Percentiles rank a stretch among this genome's conserved stretches.
Evolutionary conservation across 2,888 invertebrate genomes (phyloP).

Genomic region (Sussaba pulchella): DNA sequence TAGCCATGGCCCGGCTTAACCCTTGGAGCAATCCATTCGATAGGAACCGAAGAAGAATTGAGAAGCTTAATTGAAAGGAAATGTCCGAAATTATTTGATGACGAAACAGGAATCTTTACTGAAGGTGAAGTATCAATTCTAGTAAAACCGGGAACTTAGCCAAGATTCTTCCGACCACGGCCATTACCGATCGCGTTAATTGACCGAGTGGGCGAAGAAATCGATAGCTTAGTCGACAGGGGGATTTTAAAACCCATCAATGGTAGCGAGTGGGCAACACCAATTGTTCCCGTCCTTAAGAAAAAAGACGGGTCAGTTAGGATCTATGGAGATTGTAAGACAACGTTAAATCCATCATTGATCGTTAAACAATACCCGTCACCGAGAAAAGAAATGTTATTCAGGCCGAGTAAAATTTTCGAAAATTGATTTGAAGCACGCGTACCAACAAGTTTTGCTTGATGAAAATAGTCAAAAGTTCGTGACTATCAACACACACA

Average conservation of each 20-base stretch:
- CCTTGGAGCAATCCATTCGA: too few species aligned
- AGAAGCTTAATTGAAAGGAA: too few species aligned
- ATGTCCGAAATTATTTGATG: too few species aligned
- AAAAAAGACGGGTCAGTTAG: conserved; percentile 74
- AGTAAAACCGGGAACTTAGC: conserved; percentile 22
- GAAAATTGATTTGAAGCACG: conserved; percentile 79
- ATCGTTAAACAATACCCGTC: conserved; percentile 71
- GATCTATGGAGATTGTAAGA: conserved; percentile 77
- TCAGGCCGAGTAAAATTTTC: conserved; percentile 73
- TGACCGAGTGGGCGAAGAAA: conserved; percentile 67
- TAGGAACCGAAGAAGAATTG: too few species aligned
- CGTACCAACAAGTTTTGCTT: conserved; percentile 77
- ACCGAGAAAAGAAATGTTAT: conserved; percentile 68
- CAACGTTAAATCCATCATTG: conserved; percentile 75
- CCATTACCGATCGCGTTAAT: conserved; percentile 73
- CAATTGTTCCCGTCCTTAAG: conserved; percentile 79
- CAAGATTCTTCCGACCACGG: conserved; percentile 60
- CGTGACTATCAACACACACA: conserved; percentile 77
- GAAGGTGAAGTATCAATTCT: too few species aligned
- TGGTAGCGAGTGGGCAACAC: conserved; percentile 74
- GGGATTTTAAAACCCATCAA: conserved; percentile 67
- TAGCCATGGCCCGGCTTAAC: too few species aligned
- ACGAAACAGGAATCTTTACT: too few species aligned
- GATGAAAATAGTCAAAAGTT: conserved; percentile 74
- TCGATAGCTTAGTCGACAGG: conserved; percentile 65